phyloP scores from a whole-genome alignment of 1,140 invertebrate genomes.

The Aricia agestis region DNA sequence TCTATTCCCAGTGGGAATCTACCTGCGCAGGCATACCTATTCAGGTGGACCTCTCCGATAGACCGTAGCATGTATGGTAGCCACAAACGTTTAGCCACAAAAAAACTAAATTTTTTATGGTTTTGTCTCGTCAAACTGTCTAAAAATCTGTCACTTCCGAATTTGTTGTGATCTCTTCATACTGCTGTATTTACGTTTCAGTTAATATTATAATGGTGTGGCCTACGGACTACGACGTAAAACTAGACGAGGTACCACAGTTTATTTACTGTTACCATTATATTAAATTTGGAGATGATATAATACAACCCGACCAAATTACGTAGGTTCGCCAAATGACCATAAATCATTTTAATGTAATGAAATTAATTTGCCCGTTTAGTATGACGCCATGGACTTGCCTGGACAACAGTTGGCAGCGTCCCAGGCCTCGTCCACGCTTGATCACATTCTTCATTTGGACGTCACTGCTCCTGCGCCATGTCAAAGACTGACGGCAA shows the following conservation, averaged over 20 bases:
- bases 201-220: neutral
- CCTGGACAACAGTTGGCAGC: conserved; percentile 56
- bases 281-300: no score
- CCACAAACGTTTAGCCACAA: no score
- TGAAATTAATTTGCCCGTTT: conserved; percentile 1
- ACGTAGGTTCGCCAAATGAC: no score
- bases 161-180: neutral
- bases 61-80: no score
- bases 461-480: conserved; percentile 52
- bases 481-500: conserved; percentile 57
- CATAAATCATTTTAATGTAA: neutral
- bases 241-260: neutral
- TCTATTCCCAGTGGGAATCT: no score
- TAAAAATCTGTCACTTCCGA: no score
- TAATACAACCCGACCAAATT: no score
- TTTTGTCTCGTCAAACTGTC: no score
- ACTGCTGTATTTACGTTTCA: neutral
- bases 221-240: neutral
- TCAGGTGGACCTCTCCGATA: no score
- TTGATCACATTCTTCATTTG: conserved; percentile 56
- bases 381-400: conserved; percentile 63
- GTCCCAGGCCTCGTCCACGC: conserved; percentile 41
- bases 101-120: no score
- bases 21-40: no score
- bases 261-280: neutral